phyloP scores from a whole-genome alignment of 2,797 vertebrate species.

The Trachops cirrhosus region DNA sequence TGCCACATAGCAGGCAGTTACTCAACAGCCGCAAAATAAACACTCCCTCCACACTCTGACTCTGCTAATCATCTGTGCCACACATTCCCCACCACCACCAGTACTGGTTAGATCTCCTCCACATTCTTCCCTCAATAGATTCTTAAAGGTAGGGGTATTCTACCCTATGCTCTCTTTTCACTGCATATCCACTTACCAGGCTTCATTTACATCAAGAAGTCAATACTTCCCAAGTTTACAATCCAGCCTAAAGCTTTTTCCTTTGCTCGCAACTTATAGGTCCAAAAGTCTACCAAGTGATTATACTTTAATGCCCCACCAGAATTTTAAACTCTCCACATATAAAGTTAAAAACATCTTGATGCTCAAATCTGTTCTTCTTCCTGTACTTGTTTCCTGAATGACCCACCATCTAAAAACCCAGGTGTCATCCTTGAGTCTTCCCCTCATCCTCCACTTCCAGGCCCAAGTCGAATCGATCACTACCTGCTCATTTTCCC shows the following conservation, averaged over 20 bases:
- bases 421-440: background rate
- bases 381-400: background rate
- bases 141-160: background rate
- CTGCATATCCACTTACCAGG: background rate
- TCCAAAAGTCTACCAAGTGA: background rate
- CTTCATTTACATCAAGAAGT: background rate
- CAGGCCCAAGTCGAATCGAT: background rate
- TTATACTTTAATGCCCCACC: background rate
- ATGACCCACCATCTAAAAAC: background rate
- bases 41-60: no score
- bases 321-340: background rate
- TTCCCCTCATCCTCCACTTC: background rate
- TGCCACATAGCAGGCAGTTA: background rate
- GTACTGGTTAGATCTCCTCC: background rate
- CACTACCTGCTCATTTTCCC: background rate
- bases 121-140: background rate
- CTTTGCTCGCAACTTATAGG: background rate
- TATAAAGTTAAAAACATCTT: background rate
- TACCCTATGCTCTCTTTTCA: background rate
- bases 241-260: background rate
- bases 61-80: background rate
- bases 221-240: background rate
- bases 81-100: no score
- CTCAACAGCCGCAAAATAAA: background rate
- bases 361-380: background rate